Evolutionary conservation across 2,797 vertebrate species (phyloP).

Genomic region (Okamejei kenojei): DNA sequence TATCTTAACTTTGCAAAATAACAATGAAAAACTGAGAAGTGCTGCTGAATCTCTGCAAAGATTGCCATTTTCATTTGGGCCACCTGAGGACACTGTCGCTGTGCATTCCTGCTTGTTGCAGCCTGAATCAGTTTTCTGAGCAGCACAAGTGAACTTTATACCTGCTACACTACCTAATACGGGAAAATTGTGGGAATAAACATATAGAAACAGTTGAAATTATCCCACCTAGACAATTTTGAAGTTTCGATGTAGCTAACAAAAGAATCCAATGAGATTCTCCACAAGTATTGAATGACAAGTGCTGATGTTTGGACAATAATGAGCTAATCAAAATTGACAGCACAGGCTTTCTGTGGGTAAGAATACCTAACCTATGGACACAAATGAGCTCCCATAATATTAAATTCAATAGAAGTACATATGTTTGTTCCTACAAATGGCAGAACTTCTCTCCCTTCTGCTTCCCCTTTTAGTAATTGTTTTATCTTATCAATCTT

Average conservation of each 20-base stretch:
- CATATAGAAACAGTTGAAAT: background rate
- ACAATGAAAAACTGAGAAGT: background rate
- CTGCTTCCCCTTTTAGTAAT: too few relatives aligned
- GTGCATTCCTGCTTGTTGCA: background rate
- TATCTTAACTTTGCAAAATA: too few relatives aligned
- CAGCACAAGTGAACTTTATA: background rate
- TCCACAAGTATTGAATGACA: background rate
- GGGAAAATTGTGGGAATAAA: background rate
- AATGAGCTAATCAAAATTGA: background rate
- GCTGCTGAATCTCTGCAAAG: background rate
- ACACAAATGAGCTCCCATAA: too few relatives aligned
- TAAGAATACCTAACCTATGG: too few relatives aligned
- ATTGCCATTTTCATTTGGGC: slow-evolving; percentile 4
- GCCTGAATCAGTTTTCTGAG: background rate
- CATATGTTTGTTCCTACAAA: too few relatives aligned
- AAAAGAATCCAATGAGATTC: background rate
- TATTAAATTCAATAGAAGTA: too few relatives aligned
- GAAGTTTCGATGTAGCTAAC: background rate
- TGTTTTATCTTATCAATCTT: too few relatives aligned
- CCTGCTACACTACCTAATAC: background rate
- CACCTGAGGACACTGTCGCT: slow-evolving; percentile 28
- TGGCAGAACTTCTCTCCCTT: too few relatives aligned
- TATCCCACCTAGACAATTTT: background rate
- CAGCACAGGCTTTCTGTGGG: background rate
- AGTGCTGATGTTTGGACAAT: background rate